Conservation (phyloP, 2,888 invertebrate genomes). For the Plusia festucae region DNA sequence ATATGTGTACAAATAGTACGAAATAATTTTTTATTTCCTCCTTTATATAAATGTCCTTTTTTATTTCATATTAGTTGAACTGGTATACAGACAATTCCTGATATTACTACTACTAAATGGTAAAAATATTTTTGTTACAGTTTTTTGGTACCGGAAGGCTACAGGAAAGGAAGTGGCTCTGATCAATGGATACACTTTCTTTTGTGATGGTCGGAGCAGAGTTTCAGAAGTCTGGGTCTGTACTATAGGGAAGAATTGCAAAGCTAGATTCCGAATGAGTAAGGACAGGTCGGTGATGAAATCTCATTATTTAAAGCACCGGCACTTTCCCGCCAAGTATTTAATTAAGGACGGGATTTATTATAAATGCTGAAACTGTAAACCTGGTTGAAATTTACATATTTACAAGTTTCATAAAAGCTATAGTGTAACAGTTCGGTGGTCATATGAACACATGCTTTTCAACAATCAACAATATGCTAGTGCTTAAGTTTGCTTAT, state of each 20-base stretch:
- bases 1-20: no score
- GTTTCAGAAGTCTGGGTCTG: conserved; percentile 22
- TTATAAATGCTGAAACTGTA: conserved; percentile 15
- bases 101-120: background rate
- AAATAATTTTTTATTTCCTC: no score
- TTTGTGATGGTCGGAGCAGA: conserved; percentile 26
- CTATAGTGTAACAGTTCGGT: no score
- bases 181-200: conserved; percentile 65
- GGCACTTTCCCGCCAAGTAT: conserved; percentile 20
- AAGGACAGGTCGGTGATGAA: conserved; percentile 19
- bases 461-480: no score
- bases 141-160: conserved; percentile 42
- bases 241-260: conserved; percentile 13
- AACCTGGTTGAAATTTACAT: no score
- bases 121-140: conserved; percentile 20
- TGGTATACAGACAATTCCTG: no score
- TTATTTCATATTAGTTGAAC: no score
- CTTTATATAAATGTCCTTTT: no score
- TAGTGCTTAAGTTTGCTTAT: no score
- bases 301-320: conserved; percentile 19
- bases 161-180: conserved; percentile 62
- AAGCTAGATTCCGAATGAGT: conserved; percentile 24
- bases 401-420: no score
- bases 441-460: no score
- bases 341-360: conserved; percentile 20